Evolutionary conservation across 2,888 invertebrate genomes (phyloP), one percentile per base, ranked within the genome.

Genomic region (Schizaphis graminum): DNA sequence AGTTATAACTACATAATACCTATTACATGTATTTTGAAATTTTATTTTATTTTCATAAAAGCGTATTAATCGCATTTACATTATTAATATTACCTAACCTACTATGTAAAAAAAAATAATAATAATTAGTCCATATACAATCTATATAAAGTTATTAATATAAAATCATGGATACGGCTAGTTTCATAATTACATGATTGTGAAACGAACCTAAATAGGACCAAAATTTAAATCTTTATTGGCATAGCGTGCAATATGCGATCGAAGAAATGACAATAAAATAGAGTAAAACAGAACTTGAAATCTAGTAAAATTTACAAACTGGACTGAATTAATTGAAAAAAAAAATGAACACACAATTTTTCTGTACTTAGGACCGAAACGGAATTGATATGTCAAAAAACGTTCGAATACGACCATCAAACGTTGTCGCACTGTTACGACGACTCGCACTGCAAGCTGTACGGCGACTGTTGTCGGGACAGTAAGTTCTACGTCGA

Each of bases 401-500:
- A 67, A 7, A 53, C n/a, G 26, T 94, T 41, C 86, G 0, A 2
- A 35, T 56, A 85, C 85, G 10, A 24, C 28, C 49, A 44, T 24
- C 13, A n/a, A 2, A n/a, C 21, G 53, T 13, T 91, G 53, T 28
- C 96, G 44, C 96, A 96, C 95, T 96, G 96, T 95, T 95, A 96
- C 87, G 96, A 96, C 95, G 96, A 96, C 94, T 95, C 95, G 86
- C 95, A 95, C 87, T 96, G 96, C 95, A 95, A 95, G 26, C 95
- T 95, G 28, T 96, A 96, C 94, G 96, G 96, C 57, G 96, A 96
- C 95, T 96, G 96, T 95, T 96, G 96, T 94, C 95, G 96, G 35
- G 96, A 96, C 95, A 96, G 96, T 0, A 94, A 95, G 26, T 94
- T 95, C 94, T 95, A 95, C 95, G 94, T 94, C 77, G 67, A 95